Evolutionary conservation across 2,113 vertebrate species (phyloP).

Genomic region (Benitochromis conjunctus): DNA sequence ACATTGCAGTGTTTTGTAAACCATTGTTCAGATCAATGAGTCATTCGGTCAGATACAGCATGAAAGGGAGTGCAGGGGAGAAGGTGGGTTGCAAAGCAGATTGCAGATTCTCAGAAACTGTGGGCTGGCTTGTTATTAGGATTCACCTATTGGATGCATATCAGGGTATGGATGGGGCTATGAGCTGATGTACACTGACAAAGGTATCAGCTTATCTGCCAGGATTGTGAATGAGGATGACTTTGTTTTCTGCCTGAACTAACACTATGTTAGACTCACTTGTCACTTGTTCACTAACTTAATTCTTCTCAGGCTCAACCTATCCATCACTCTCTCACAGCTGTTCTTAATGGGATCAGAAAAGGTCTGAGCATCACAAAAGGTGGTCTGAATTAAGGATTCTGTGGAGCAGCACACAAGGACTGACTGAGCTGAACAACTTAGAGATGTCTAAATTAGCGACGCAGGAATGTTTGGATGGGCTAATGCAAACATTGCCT

Average conservation of each 20-base stretch:
- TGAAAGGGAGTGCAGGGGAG: neutral
- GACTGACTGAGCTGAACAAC: neutral
- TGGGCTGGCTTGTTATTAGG: neutral
- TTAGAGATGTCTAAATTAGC: neutral
- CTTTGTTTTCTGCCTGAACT: neutral
- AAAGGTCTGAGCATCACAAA: conserved; percentile 40
- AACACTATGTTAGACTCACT: neutral
- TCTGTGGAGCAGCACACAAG: conserved; percentile 23
- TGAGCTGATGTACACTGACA: neutral
- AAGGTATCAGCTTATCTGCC: neutral
- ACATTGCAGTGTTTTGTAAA: neutral
- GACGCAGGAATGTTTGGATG: neutral
- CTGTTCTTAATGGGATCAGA: conserved; percentile 22
- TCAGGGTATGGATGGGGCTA: neutral
- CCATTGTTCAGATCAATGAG: neutral
- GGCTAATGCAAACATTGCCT: neutral
- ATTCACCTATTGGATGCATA: neutral
- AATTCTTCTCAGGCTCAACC: neutral
- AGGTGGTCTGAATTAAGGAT: neutral
- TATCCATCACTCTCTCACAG: conserved; percentile 21
- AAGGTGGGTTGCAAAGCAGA: neutral
- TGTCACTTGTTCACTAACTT: neutral
- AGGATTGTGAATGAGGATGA: neutral
- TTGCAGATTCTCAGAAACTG: neutral
- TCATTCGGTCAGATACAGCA: neutral